phyloP scores from a whole-genome alignment of 1,140 invertebrate genomes.

The Schlechtendalia chinensis region DNA sequence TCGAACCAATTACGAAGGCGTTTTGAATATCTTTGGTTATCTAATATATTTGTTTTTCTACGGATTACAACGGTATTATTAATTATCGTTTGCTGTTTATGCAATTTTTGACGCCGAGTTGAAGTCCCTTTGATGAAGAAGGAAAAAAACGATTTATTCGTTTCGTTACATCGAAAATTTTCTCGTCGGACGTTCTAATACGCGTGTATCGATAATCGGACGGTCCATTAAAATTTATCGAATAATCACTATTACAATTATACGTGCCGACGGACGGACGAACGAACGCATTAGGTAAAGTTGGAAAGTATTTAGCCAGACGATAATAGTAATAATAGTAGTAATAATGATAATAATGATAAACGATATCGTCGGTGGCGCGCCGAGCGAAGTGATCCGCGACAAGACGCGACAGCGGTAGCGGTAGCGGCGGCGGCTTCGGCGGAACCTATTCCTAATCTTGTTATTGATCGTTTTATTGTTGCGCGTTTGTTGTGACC shows the following conservation, averaged over 20 bases:
- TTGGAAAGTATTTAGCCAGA: too few species aligned
- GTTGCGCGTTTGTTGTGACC: conserved; percentile 49
- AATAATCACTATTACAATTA: not conserved
- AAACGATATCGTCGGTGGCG: not conserved
- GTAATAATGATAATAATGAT: not conserved
- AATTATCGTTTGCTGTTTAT: not conserved
- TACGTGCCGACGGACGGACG: too few species aligned
- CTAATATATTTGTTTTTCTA: not conserved
- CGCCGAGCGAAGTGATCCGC: conserved; percentile 21
- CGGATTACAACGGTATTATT: too few species aligned
- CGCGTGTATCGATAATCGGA: not conserved
- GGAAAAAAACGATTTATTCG: not conserved
- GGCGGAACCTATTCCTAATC: conserved; percentile 27
- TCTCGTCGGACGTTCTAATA: not conserved
- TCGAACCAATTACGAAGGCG: not conserved
- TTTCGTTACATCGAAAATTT: not conserved
- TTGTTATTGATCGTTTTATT: conserved; percentile 49
- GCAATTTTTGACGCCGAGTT: not conserved
- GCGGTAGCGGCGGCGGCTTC: not conserved
- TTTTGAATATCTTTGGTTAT: conserved; percentile 29
- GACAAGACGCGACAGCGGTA: not conserved
- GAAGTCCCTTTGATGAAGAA: not conserved
- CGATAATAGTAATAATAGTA: not conserved
- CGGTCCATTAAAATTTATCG: not conserved
- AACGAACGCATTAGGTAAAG: too few species aligned